Base-by-base conservation (phyloP, 2,113 vertebrate genomes). In the Aythya baeri region DNA sequence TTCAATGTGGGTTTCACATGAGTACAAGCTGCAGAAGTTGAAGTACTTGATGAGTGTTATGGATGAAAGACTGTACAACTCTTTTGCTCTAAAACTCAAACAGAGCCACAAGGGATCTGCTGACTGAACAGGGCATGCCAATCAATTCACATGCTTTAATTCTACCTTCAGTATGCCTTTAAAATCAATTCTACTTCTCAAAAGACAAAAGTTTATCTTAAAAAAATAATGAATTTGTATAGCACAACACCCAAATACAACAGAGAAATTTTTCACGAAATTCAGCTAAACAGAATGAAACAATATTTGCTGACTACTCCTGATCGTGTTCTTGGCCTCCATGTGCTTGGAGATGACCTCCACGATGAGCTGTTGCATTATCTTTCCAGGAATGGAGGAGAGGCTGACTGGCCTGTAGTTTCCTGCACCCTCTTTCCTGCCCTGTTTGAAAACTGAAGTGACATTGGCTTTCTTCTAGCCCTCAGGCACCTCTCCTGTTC, bases 211-310 rank as follows among this genome's bases (percentile, higher is more conserved):
- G 57, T 91, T 93, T 88, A 43, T 63, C 52, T 76, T 66, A 36
- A 27, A 57, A 90, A 85, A 76, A 18, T 13, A 80, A 50, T 11
- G 74, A 94, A 91, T 86, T 91, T 43, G 0, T 32, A 92, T 70
- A 91, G 92, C 54, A 68, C 10, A 31, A 88, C 91, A 62, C 15
- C 8, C 36, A 50, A 49, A 8, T 88, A 25, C n/a, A 87, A 73
- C 6, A 17, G 55, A 90, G 77, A 81, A 93, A 71, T 44, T 32
- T 66, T 89, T 91, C 76, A 74, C 26, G 44, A 80, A 92, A 89
- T 79, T 86, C 80, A 94, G 77, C 91, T 92, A 95, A 97, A 76
- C 32, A 65, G 55, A 46, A 91, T 65, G 86, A 96, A 93, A 32
- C 7, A 4, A 55, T 73, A 79, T 43, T 46, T 20, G 18, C 46